Conservation (phyloP, 2,797 vertebrate species). For the Linurgus olivaceus region DNA sequence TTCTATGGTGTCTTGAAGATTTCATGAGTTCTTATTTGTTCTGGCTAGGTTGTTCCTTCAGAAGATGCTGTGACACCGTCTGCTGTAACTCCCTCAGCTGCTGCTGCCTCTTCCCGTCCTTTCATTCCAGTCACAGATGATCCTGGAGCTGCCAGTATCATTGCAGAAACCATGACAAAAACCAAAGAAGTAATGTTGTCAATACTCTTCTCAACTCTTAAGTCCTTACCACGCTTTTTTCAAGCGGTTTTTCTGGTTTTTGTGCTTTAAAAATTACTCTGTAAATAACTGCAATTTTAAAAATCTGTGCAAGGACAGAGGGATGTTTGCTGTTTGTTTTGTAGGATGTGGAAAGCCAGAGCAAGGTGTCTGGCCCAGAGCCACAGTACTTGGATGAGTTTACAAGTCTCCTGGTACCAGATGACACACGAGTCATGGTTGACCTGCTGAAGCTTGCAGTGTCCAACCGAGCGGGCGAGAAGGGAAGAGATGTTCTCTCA, state of each 20-base stretch:
- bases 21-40: neutral
- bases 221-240: neutral
- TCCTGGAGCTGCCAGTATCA: conserved; percentile 97
- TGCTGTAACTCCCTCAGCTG: conserved; percentile 92
- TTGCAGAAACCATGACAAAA: conserved; percentile 99
- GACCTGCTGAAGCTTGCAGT: conserved; percentile 95
- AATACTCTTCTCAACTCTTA: neutral
- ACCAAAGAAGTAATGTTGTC: conserved; percentile 88
- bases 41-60: conserved; percentile 81
- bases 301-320: neutral
- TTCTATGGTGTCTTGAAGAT: neutral
- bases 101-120: conserved; percentile 90
- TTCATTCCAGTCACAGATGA: conserved; percentile 99
- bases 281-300: neutral
- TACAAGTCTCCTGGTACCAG: conserved; percentile 90
- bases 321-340: neutral
- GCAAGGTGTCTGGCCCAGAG: conserved; percentile 89
- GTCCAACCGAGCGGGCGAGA: conserved; percentile 90
- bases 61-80: conserved; percentile 93
- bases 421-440: conserved; percentile 95
- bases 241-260: neutral
- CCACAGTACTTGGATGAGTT: conserved; percentile 97
- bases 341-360: conserved; percentile 94
- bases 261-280: neutral
- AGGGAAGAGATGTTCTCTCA: conserved; percentile 92